Evolutionary conservation across 1,140 invertebrate species (phyloP).

Genomic region (Cardiocondyla obscurior): DNA sequence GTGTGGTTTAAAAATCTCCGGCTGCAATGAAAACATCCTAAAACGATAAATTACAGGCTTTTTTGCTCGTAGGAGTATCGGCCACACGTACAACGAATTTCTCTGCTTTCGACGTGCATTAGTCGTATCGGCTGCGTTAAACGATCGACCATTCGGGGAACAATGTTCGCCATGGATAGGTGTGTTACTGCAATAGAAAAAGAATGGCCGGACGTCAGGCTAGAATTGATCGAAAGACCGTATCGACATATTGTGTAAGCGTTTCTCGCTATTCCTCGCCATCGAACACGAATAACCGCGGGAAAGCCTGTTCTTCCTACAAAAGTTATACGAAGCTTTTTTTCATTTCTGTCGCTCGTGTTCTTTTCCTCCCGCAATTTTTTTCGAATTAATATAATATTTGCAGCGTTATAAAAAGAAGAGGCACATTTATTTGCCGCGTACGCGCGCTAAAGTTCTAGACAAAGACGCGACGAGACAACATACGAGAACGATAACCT

Average conservation of each 20-base stretch:
- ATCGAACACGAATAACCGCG: not conserved
- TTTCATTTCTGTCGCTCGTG: not conserved
- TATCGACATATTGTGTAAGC: slow-evolving; percentile 45
- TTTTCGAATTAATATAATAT: not conserved
- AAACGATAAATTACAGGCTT: slow-evolving; percentile 42
- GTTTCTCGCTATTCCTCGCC: slow-evolving; percentile 36
- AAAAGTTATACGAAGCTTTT: not conserved
- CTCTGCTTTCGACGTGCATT: slow-evolving; percentile 42
- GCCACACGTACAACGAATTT: slow-evolving; percentile 43
- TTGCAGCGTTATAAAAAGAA: not conserved
- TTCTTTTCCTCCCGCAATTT: not conserved
- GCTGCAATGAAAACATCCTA: slow-evolving; percentile 1
- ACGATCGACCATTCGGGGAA: slow-evolving; percentile 37
- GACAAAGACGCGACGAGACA: not conserved
- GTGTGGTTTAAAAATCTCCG: not conserved
- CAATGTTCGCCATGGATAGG: slow-evolving; percentile 44
- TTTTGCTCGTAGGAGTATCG: not conserved
- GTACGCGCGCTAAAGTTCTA: not conserved
- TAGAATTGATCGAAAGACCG: slow-evolving; percentile 48
- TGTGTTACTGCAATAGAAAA: slow-evolving; percentile 34
- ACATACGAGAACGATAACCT: too few species aligned
- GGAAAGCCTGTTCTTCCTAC: slow-evolving; percentile 32
- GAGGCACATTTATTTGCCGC: not conserved
- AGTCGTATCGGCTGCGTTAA: slow-evolving; percentile 43
- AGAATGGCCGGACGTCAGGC: slow-evolving; percentile 10